phyloP scores from a whole-genome alignment of 2,113 vertebrate species.

The Erinaceus europaeus region DNA sequence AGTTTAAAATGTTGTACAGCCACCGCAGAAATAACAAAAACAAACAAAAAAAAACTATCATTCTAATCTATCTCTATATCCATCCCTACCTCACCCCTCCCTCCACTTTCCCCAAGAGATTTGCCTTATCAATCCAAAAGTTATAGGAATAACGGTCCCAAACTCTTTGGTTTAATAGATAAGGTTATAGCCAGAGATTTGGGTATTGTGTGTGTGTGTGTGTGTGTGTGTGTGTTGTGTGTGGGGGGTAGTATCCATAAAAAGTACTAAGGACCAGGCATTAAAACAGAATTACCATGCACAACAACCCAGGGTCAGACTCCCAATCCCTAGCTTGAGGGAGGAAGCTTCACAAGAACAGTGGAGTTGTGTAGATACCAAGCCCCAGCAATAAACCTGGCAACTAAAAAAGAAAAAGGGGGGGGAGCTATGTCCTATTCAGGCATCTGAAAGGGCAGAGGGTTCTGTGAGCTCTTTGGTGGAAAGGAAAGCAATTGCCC shows the following conservation, averaged over 20 bases:
- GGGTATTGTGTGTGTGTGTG: too few relatives aligned
- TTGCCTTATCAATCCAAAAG: background rate
- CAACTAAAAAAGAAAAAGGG: too few relatives aligned
- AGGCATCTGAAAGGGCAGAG: constrained; percentile 16
- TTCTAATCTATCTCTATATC: background rate
- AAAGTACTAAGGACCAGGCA: too few relatives aligned
- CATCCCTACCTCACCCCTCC: background rate
- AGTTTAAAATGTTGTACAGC: constrained; percentile 40
- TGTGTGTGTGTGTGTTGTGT: too few relatives aligned
- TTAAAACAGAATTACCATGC: too few relatives aligned
- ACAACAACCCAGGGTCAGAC: too few relatives aligned
- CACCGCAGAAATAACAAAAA: constrained; percentile 29
- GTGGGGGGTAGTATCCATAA: too few relatives aligned
- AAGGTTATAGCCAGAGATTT: background rate
- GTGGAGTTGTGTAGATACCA: too few relatives aligned
- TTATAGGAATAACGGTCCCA: background rate
- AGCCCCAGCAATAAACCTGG: too few relatives aligned
- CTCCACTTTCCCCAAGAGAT: background rate
- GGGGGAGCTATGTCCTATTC: background rate
- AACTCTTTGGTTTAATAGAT: too few relatives aligned
- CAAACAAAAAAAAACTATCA: background rate
- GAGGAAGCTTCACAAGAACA: too few relatives aligned
- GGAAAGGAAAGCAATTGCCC: background rate
- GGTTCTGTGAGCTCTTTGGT: background rate
- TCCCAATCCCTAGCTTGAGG: too few relatives aligned